These are phyloP conservation scores for Drosophila infuscata DNA, from an alignment of 2,888 invertebrate genomes.

Conservation along the genomic window DNA sequence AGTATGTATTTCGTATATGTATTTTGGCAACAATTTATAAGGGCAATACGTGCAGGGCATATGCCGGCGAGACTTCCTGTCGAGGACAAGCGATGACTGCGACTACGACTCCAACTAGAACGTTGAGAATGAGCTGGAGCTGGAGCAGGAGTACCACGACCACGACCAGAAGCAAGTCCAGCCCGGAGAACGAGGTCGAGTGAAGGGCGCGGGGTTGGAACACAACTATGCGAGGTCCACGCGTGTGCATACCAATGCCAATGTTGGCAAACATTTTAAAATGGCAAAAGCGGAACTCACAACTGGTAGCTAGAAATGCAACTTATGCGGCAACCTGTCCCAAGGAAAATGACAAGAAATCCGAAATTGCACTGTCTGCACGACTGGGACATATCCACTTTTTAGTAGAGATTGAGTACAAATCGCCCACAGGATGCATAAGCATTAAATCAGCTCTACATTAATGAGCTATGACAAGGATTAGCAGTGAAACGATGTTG, in stretches of 20 bases:
- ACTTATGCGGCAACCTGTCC: slow-evolving; percentile 60
- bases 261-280: slow-evolving; percentile 75
- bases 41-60: slow-evolving; percentile 79
- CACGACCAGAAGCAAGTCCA: neutral
- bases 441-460: neutral
- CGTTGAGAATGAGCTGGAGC: slow-evolving; percentile 5
- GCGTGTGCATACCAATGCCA: slow-evolving; percentile 80
- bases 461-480: neutral
- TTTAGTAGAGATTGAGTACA: neutral
- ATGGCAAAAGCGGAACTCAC: slow-evolving; percentile 53
- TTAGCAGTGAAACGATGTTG: too few species aligned
- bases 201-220: neutral
- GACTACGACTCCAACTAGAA: slow-evolving; percentile 10
- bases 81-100: slow-evolving; percentile 64
- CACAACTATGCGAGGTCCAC: slow-evolving; percentile 78
- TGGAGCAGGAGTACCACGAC: neutral
- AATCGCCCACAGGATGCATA: too few species aligned
- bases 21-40: slow-evolving; percentile 79
- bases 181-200: neutral
- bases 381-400: neutral
- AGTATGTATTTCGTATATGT: slow-evolving; percentile 35
- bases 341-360: slow-evolving; percentile 49
- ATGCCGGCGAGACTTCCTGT: slow-evolving; percentile 78
- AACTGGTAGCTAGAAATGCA: slow-evolving; percentile 67
- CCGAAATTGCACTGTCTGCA: neutral